Evolutionary conservation across 2,113 vertebrate genomes (phyloP).

Genomic region (Uropsilus gracilis): DNA sequence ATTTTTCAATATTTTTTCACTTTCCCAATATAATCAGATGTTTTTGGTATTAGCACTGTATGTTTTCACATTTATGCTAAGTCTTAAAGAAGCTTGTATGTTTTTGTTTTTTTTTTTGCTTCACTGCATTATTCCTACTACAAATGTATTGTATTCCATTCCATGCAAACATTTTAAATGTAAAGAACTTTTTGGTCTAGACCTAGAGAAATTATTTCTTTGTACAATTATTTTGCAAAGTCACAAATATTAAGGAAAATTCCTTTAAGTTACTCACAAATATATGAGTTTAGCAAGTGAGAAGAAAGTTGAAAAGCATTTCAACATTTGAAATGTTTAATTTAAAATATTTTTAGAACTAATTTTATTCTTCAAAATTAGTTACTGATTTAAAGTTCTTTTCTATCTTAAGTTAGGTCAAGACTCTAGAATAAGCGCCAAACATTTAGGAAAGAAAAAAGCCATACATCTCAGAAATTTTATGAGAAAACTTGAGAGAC

Average conservation of each 20-base stretch:
- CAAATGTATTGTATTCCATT: neutral
- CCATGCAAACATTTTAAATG: neutral
- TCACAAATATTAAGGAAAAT: neutral
- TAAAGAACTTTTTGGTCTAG: neutral
- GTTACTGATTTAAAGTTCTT: neutral
- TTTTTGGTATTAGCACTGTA: neutral
- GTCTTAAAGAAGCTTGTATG: neutral
- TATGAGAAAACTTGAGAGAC: neutral
- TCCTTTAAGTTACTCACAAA: neutral
- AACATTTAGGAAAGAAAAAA: neutral
- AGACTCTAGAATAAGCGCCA: neutral
- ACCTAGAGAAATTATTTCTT: neutral
- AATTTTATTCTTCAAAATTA: neutral
- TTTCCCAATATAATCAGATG: neutral
- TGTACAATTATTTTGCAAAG: conserved; percentile 16
- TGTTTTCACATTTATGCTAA: neutral
- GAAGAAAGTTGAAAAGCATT: neutral
- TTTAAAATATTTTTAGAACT: too few relatives aligned
- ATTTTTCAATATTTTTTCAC: too few relatives aligned
- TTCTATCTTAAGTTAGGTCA: neutral
- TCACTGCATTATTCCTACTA: neutral
- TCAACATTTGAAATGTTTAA: neutral
- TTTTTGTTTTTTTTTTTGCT: neutral
- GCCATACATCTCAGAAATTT: neutral
- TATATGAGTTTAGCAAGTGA: neutral